Evolutionary conservation across 2,113 vertebrate species (phyloP).

Genomic region (Tachuris rubrigastra): DNA sequence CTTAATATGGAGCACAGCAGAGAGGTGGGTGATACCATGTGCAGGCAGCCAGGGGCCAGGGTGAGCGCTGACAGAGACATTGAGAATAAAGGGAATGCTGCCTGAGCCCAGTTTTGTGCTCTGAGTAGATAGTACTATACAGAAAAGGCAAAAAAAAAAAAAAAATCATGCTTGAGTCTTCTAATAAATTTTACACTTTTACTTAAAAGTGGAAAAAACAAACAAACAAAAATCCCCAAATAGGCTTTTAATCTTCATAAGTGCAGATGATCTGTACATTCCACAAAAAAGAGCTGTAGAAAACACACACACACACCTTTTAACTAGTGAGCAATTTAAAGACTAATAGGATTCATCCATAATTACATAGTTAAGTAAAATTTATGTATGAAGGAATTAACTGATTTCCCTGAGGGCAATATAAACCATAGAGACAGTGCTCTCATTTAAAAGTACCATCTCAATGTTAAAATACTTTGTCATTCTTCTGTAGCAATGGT

Average conservation of each 20-base stretch:
- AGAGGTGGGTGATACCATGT: neutral
- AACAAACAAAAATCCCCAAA: conserved; percentile 39
- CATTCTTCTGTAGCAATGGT: conserved; percentile 68
- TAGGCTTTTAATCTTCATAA: conserved; percentile 68
- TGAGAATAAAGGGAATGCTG: neutral
- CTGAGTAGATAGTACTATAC: neutral
- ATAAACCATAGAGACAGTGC: conserved; percentile 66
- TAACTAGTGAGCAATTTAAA: conserved; percentile 72
- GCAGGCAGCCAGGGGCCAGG: neutral
- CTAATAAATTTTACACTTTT: conserved; percentile 20
- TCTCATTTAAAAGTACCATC: conserved; percentile 58
- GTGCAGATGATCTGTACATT: conserved; percentile 66
- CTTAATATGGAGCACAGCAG: neutral
- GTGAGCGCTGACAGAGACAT: neutral
- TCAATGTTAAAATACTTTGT: conserved; percentile 69
- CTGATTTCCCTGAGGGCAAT: conserved; percentile 75
- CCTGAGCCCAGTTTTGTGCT: neutral
- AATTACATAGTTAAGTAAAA: conserved; percentile 83
- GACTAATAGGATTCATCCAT: conserved; percentile 75
- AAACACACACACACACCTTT: conserved; percentile 71
- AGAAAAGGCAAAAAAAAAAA: neutral
- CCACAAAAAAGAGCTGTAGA: conserved; percentile 48
- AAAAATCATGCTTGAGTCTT: neutral
- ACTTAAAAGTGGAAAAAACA: conserved; percentile 8
- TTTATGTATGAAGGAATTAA: conserved; percentile 79